Evolutionary conservation across 2,888 invertebrate genomes (phyloP).

Genomic region (Parnassius glacialis): DNA sequence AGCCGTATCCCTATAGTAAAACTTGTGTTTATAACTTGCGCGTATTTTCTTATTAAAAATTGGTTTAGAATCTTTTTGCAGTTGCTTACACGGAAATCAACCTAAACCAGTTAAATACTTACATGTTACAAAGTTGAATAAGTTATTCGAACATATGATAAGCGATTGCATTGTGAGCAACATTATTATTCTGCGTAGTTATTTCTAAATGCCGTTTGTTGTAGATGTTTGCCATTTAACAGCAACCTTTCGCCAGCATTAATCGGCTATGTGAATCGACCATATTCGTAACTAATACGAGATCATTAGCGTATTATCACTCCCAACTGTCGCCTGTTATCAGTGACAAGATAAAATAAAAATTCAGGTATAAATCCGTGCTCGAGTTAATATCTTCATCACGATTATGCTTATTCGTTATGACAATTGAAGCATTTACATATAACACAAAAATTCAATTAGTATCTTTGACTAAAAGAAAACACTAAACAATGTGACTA

Average conservation of each 20-base stretch:
- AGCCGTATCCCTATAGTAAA: too few relatives aligned
- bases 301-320: conserved; percentile 23
- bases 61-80: too few relatives aligned
- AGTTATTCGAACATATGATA: conserved; percentile 5
- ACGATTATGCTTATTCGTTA: conserved; percentile 50
- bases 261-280: conserved; percentile 5
- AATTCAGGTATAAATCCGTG: conserved; percentile 32
- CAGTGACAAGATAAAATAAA: conserved; percentile 15
- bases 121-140: conserved; percentile 10
- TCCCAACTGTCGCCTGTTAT: conserved; percentile 16
- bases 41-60: too few relatives aligned
- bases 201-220: conserved; percentile 26
- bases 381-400: conserved; percentile 51
- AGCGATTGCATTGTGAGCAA: conserved; percentile 19
- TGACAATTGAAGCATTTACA: conserved; percentile 27
- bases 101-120: too few relatives aligned
- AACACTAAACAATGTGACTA: too few relatives aligned
- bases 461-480: background rate
- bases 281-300: conserved; percentile 25
- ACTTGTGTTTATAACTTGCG: too few relatives aligned
- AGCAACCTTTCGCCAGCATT: conserved; percentile 19
- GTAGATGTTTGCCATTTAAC: conserved; percentile 27
- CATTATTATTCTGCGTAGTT: conserved; percentile 24
- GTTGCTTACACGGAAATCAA: too few relatives aligned
- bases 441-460: conserved; percentile 7